A percentile compares a stretch with the other conserved stretches of the same genome.
Evolutionary conservation across 2,888 invertebrate species (phyloP).

Genomic region (Caenorhabditis zanzibari): DNA sequence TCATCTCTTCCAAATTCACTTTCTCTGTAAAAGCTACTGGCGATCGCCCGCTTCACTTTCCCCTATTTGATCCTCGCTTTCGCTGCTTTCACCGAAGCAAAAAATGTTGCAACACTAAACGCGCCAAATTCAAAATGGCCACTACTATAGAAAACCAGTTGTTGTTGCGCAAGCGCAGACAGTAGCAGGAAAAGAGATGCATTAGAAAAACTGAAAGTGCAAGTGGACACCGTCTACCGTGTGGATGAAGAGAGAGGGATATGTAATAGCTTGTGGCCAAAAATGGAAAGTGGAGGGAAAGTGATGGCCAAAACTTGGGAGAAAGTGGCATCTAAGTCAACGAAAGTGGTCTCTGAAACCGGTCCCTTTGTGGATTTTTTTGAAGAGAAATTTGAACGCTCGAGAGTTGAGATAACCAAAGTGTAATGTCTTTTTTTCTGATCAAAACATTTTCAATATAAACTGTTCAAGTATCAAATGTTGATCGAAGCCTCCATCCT

Average conservation of each 20-base stretch:
- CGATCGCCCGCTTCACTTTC: conserved; percentile 51
- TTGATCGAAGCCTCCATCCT: too few species aligned
- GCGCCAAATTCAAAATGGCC: conserved; percentile 59
- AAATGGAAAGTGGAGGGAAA: conserved; percentile 40
- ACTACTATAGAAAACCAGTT: conserved; percentile 44
- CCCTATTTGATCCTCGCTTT: conserved; percentile 59
- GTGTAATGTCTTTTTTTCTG: not conserved
- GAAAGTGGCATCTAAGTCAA: conserved; percentile 40
- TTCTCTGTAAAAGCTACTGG: conserved; percentile 46
- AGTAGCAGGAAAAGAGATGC: conserved; percentile 22
- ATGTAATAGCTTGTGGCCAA: conserved; percentile 47
- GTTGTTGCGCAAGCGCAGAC: conserved; percentile 55
- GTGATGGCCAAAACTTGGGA: conserved; percentile 45
- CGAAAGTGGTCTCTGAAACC: conserved; percentile 30
- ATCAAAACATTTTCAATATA: too few species aligned
- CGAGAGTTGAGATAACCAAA: not conserved
- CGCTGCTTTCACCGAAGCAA: conserved; percentile 29
- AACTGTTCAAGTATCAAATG: too few species aligned
- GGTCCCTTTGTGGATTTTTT: not conserved
- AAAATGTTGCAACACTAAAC: conserved; percentile 56
- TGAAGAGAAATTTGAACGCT: conserved; percentile 6
- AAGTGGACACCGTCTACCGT: conserved; percentile 54
- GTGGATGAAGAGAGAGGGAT: not conserved
- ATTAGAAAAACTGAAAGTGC: conserved; percentile 56
- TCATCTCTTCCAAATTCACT: conserved; percentile 22